These are phyloP conservation scores for Bombus ignitus DNA, from an alignment of 1,140 invertebrate genomes.

Conservation along the genomic window DNA sequence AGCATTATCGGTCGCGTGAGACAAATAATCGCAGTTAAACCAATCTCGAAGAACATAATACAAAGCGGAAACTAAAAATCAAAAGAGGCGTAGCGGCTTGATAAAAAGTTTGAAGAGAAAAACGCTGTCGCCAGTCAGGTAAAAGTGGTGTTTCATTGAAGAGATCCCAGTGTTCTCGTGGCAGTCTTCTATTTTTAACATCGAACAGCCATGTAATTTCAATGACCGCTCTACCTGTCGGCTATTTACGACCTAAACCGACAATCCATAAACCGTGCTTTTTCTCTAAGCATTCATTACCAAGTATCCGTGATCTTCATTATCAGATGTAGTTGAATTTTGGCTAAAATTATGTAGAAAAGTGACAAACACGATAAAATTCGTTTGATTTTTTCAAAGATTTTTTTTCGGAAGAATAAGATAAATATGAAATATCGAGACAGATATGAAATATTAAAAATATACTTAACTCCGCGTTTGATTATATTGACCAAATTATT, in stretches of 20 bases:
- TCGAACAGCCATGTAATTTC: neutral
- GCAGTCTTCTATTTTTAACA: constrained; percentile 3
- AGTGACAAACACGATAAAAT: neutral
- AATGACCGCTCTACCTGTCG: neutral
- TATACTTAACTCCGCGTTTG: neutral
- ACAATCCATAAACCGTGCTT: neutral
- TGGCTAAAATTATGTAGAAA: neutral
- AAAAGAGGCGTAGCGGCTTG: too few species aligned
- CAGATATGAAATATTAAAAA: neutral
- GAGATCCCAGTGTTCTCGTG: neutral
- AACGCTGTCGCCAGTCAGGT: neutral
- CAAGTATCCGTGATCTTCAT: neutral
- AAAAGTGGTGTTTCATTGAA: constrained; percentile 7
- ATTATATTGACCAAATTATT: neutral
- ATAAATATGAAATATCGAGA: neutral
- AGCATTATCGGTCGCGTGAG: neutral
- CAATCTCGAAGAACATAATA: neutral
- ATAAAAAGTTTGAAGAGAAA: neutral
- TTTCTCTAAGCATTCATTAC: neutral
- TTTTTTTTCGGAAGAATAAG: too few species aligned
- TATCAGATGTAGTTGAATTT: neutral
- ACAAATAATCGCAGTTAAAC: neutral
- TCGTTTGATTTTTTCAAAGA: neutral
- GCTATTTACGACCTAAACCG: neutral
- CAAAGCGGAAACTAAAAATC: neutral